Evolutionary conservation across 2,797 vertebrate genomes (phyloP), one percentile per base, ranked within the genome.

Genomic region (Rachycentron canadum): DNA sequence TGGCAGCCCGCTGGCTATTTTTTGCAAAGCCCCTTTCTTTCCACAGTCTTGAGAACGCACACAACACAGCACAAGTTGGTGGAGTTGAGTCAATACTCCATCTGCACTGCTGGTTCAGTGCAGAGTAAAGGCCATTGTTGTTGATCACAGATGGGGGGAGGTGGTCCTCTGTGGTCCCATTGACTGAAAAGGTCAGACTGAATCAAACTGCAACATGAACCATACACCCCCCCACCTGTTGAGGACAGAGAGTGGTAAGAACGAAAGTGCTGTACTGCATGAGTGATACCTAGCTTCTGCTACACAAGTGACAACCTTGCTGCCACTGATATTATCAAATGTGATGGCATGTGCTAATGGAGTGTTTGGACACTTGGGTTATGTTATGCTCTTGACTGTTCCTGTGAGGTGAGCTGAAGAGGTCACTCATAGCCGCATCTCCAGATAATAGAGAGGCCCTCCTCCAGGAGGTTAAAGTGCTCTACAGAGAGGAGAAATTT

Each of bases 261-360:
- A 52, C 58, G 36, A 13, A 47, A 23, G 58, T 19, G 7, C 21
- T 4, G 17, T 9, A 25, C 45, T 17, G n/a, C 36, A 26, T 26
- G 28, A 45, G 3, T 4, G 30, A 34, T 47, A 21, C 8, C 16
- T 17, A 9, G 17, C 17, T 56, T 25, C 30, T 50, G 21, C 45
- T 57, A 23, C 32, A 62, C 4, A 55, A 43, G 13, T 41, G 13
- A 14, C 61, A n/a, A 21, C 26, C 11, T 5, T 40, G 52, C 28
- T 25, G 21, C 47, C 25, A 10, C 7, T 21, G 52, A 69, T 41
- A 56, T 60, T 47, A 65, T 75, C 26, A 30, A 55, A 65, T 40
- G 25, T 45, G n/a, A 62, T 69, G 17, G 26, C 65, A 19, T 32
- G 32, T 32, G 58, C 52, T 78, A 38, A 72, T 73, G 7, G 32